Evolutionary conservation across 2,888 invertebrate genomes (phyloP), one percentile per base, ranked within the genome.

Genomic region (Pyrrhosoma nymphula): DNA sequence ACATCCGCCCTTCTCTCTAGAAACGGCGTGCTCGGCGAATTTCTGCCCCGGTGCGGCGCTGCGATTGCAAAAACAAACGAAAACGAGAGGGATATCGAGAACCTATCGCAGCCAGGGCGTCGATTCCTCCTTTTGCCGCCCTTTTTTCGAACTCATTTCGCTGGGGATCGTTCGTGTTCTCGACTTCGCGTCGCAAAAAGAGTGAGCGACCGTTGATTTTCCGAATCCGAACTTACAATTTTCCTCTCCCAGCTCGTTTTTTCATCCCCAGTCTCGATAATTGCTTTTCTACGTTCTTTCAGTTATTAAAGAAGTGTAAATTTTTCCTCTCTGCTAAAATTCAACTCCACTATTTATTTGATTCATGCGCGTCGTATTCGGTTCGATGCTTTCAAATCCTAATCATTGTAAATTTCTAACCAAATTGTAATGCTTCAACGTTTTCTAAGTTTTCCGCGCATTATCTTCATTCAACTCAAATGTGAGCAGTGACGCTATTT

Each of bases 21-120:
- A 8, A 8, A 56, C 56, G 56, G 8, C 60, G n/a, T 30, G 69
- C 47, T 47, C 69, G 47, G 56, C 69, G 93, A 63, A 93, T 55
- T 93, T 69, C 93, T 56, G 63, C 26, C 91, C n/a, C 35, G 91
- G 63, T 60, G 63, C 60, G 63, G 91, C 63, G 91, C 91, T 39
- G 60, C 26, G 12, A 91, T 91, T 63, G 91, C 63, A 23, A 20
- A 91, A 63, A 63, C 39, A 82, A 82, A 82, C 30, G 16, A 82
- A n/a, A 82, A 20, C 18, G 20, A 4, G 60, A 16, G 60, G 60
- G 35, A 82, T 82, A 82, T 82, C 30, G 82, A 82, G 82, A 82
- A 82, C 82, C 82, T 35, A 82, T 82, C 82, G 69, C 35, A 14
- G 69, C 10, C n/a, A 26, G 18, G 82, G 35, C 35, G 82, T 18